phyloP scores from a whole-genome alignment of 1,140 invertebrate species.

The Drosophila jambulina region DNA sequence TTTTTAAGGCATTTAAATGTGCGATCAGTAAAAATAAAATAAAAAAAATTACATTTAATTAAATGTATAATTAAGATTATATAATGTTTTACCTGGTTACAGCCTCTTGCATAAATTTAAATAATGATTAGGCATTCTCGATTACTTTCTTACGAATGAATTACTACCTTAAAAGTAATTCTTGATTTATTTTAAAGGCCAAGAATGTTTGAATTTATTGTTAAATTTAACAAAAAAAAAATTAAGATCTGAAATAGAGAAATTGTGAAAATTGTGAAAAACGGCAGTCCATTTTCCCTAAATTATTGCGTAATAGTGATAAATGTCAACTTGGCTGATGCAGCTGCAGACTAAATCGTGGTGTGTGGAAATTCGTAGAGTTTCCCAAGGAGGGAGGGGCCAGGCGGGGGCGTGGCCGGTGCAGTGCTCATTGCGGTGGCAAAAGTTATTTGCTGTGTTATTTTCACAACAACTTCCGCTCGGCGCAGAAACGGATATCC shows the following conservation, averaged over 20 bases:
- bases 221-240: neutral
- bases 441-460: slow-evolving; percentile 84
- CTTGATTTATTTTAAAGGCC: neutral
- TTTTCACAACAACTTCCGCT: slow-evolving; percentile 81
- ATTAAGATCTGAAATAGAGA: neutral
- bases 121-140: neutral
- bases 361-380: slow-evolving; percentile 8
- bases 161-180: too few species aligned
- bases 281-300: neutral
- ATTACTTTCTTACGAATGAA: neutral
- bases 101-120: neutral
- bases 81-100: neutral
- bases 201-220: neutral
- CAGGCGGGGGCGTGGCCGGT: neutral
- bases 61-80: neutral
- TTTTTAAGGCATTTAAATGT: neutral
- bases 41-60: neutral
- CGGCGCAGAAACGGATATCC: slow-evolving; percentile 74
- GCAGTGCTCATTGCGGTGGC: slow-evolving; percentile 76
- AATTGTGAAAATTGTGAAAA: neutral
- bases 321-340: slow-evolving; percentile 44
- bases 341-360: slow-evolving; percentile 9
- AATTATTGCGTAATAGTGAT: slow-evolving; percentile 33
- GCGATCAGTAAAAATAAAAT: neutral
- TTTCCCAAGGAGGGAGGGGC: neutral